Evolutionary conservation across 2,797 vertebrate species (phyloP).

Genomic region (Gobio occitaniae): DNA sequence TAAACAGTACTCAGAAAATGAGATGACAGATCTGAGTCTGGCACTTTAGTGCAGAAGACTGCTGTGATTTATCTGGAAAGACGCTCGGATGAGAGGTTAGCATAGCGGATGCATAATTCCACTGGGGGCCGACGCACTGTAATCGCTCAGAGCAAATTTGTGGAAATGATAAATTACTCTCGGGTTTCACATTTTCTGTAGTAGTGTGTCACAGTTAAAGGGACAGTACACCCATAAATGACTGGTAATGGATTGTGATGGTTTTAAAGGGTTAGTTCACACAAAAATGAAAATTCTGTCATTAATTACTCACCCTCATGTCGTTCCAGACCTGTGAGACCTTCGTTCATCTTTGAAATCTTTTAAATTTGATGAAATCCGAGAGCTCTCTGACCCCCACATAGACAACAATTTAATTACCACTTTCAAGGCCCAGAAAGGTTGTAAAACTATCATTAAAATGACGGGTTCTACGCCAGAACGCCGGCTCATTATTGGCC

Average conservation of each 20-base stretch:
- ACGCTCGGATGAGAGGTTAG: slow-evolving; percentile 35
- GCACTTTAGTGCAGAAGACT: slow-evolving; percentile 1
- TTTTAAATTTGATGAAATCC: too few relatives aligned
- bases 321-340: too few relatives aligned
- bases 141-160: slow-evolving; percentile 45
- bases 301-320: too few relatives aligned
- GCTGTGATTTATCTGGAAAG: slow-evolving; percentile 42
- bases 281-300: too few relatives aligned
- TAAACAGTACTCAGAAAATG: slow-evolving; percentile 6
- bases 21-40: slow-evolving; percentile 6
- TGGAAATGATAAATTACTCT: slow-evolving; percentile 52
- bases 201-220: slow-evolving; percentile 11
- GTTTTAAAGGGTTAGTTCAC: not conserved
- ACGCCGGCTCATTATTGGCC: too few relatives aligned
- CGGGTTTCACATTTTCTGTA: slow-evolving; percentile 44
- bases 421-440: too few relatives aligned
- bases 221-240: not conserved
- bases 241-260: not conserved
- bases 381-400: too few relatives aligned
- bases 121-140: slow-evolving; percentile 21
- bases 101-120: slow-evolving; percentile 50
- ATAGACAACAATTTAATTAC: too few relatives aligned
- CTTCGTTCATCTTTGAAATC: too few relatives aligned
- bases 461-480: too few relatives aligned
- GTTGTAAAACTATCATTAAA: too few relatives aligned